These are phyloP conservation scores for Drusus annulatus DNA, from an alignment of 1,140 invertebrate genomes.

Conservation along the genomic window DNA sequence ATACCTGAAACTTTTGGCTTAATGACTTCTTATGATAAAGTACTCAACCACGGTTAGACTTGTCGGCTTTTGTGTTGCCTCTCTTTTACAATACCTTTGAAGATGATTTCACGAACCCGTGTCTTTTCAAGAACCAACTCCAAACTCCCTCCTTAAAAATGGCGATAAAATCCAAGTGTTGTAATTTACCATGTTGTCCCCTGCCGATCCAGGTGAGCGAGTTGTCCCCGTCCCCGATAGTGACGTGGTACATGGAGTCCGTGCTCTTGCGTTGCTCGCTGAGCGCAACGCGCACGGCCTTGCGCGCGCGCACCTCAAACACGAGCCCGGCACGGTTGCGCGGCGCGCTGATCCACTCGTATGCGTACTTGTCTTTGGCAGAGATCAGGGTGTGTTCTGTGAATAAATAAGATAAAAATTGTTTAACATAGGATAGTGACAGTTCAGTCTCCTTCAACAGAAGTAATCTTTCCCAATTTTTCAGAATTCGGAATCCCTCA, in stretches of 20 bases:
- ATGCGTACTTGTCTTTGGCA: constrained; percentile 74
- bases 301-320: constrained; percentile 71
- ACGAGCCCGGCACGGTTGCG: constrained; percentile 74
- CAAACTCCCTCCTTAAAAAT: no score
- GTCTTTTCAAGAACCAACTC: no score
- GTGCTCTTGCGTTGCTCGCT: constrained; percentile 69
- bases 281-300: constrained; percentile 74
- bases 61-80: no score
- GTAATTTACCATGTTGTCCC: constrained; percentile 73
- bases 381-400: constrained; percentile 77
- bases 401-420: not conserved
- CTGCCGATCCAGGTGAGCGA: constrained; percentile 73
- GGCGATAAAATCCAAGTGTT: no score
- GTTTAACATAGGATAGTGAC: not conserved
- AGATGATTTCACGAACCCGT: no score
- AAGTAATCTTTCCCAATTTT: no score
- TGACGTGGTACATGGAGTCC: constrained; percentile 75
- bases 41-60: no score
- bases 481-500: no score
- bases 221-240: constrained; percentile 72
- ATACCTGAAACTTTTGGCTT: no score
- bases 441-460: no score
- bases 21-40: no score
- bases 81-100: no score
- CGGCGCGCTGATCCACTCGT: constrained; percentile 76